These are phyloP conservation scores for Otocyon megalotis DNA, from an alignment of 2,113 vertebrate species.

Conservation along the genomic window DNA sequence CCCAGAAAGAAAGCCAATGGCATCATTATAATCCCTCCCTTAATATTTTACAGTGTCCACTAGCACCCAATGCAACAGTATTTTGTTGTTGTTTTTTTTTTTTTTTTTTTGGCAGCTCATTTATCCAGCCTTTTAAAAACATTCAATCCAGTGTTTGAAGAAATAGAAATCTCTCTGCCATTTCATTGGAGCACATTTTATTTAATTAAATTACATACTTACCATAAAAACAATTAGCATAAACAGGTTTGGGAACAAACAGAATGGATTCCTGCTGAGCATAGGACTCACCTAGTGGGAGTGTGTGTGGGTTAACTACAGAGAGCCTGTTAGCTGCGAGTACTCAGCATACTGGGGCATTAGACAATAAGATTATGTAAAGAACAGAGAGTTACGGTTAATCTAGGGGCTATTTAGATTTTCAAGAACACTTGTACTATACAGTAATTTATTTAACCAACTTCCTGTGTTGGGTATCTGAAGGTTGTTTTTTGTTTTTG, in stretches of 20 bases:
- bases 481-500: neutral
- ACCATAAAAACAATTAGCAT: neutral
- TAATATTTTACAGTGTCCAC: neutral
- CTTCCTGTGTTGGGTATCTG: slow-evolving; percentile 54
- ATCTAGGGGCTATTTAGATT: neutral
- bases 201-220: slow-evolving; percentile 59
- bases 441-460: slow-evolving; percentile 11
- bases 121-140: slow-evolving; percentile 22
- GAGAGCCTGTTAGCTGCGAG: neutral
- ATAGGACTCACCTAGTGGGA: neutral
- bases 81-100: neutral
- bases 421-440: slow-evolving; percentile 14
- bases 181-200: neutral
- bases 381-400: neutral
- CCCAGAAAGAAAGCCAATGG: neutral
- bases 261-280: neutral
- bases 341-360: neutral
- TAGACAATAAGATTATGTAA: neutral
- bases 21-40: neutral
- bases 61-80: neutral
- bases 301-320: neutral
- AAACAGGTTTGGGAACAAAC: slow-evolving; percentile 35
- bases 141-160: slow-evolving; percentile 18
- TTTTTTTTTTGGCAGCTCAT: neutral
- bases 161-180: neutral